A percentile compares a stretch with the other conserved stretches of the same genome.
These are phyloP conservation scores for Avahi laniger DNA, from an alignment of 2,797 vertebrate species.

Conservation along the genomic window DNA sequence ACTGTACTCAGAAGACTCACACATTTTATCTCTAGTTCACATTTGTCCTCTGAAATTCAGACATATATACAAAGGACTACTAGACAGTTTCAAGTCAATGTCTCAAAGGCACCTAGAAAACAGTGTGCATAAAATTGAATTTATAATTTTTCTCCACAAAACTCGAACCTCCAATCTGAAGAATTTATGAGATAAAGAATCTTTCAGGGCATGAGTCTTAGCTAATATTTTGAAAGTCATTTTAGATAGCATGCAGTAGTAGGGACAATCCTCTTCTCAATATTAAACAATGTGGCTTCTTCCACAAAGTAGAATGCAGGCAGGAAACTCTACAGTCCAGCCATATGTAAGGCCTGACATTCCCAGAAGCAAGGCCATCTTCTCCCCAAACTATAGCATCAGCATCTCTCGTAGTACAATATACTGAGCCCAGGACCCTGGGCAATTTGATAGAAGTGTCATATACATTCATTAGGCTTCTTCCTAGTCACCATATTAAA, in stretches of 20 bases:
- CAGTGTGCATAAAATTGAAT: not conserved
- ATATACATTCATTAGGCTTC: not conserved
- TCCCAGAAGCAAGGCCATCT: not conserved
- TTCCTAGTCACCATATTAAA: not conserved
- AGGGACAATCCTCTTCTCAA: not conserved
- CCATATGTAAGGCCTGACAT: fast-evolving
- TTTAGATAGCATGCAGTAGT: not conserved
- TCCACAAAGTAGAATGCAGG: not conserved
- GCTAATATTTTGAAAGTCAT: not conserved
- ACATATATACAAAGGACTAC: not conserved
- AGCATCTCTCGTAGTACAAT: not conserved
- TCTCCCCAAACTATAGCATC: not conserved
- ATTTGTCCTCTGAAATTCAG: not conserved
- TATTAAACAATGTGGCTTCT: not conserved
- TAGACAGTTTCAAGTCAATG: not conserved
- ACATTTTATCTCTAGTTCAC: not conserved
- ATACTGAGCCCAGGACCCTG: not conserved
- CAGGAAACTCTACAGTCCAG: not conserved
- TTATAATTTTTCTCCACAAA: not conserved
- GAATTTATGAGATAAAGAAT: conserved; percentile 1
- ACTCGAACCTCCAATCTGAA: not conserved
- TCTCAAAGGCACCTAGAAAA: not conserved
- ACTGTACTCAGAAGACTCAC: not conserved
- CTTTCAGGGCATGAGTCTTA: not conserved
- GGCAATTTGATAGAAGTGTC: not conserved